Conservation (phyloP, 2,797 vertebrate genomes). For the Potorous gilbertii region DNA sequence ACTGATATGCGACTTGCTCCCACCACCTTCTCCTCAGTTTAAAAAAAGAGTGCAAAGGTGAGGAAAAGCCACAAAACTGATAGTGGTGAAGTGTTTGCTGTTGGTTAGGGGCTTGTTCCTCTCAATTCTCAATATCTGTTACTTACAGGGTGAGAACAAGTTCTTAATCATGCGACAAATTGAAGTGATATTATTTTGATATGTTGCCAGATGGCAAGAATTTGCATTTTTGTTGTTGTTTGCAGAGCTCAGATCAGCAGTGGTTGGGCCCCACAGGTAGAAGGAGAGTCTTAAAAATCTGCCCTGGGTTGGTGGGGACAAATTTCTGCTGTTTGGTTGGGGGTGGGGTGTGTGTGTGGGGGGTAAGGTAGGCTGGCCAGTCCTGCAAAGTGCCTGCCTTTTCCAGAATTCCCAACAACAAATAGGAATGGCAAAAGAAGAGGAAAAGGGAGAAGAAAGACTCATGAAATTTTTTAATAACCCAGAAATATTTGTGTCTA, state of each 20-base stretch:
- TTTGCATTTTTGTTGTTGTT: conserved; percentile 77
- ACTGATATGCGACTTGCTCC: background rate
- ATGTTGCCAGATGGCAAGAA: conserved; percentile 85
- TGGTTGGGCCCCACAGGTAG: conserved; percentile 69
- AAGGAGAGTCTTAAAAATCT: conserved; percentile 76
- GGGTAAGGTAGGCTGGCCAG: conserved; percentile 48
- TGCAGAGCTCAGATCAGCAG: conserved; percentile 71
- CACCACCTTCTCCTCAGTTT: background rate
- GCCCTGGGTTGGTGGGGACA: conserved; percentile 41
- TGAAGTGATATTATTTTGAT: conserved; percentile 87
- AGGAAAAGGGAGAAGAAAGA: conserved; percentile 72
- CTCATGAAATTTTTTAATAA: conserved; percentile 87
- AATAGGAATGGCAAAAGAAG: conserved; percentile 69
- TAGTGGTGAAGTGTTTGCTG: conserved; percentile 1
- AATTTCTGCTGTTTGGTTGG: background rate
- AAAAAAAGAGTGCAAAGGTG: background rate
- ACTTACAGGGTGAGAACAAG: conserved; percentile 80
- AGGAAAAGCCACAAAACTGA: background rate
- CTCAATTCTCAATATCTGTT: conserved; percentile 66
- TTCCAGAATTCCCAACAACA: conserved; percentile 68
- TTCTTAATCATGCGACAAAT: conserved; percentile 85
- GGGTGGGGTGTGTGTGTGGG: background rate
- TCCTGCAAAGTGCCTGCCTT: conserved; percentile 82
- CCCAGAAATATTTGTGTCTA: conserved; percentile 87
- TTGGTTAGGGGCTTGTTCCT: background rate